Evolutionary conservation across 2,888 invertebrate species (phyloP).

Genomic region (Diarsia rubi): DNA sequence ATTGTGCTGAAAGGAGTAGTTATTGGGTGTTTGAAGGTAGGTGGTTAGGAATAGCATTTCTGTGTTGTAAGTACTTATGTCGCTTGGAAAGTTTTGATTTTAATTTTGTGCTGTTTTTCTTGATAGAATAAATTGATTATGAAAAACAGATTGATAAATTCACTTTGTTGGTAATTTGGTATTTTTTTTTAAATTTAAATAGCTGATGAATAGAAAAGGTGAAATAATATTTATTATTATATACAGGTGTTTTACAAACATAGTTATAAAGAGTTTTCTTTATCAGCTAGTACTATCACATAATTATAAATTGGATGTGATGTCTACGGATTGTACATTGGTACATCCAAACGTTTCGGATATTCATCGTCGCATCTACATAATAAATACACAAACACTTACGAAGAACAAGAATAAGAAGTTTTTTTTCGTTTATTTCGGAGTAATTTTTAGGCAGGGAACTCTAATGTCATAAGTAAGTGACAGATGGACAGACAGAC

Average conservation of each 20-base stretch:
- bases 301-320: background rate
- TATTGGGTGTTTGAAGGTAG: constrained; percentile 40
- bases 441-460: constrained; percentile 70
- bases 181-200: background rate
- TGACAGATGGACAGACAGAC: constrained; percentile 84
- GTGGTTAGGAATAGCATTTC: background rate
- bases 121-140: background rate
- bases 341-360: background rate
- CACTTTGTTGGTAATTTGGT: background rate
- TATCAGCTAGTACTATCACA: background rate
- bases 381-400: constrained; percentile 51
- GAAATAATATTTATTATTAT: background rate
- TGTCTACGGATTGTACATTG: background rate
- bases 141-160: background rate
- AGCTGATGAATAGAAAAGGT: background rate
- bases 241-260: background rate
- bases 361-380: constrained; percentile 8
- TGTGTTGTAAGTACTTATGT: background rate
- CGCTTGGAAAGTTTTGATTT: background rate
- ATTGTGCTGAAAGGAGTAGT: constrained; percentile 37
- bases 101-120: background rate
- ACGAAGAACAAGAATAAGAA: constrained; percentile 30
- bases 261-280: too few species aligned
- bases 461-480: constrained; percentile 81
- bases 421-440: constrained; percentile 63